These are phyloP conservation scores for Mya arenaria DNA, from an alignment of 1,140 invertebrate species.

Conservation along the genomic window DNA sequence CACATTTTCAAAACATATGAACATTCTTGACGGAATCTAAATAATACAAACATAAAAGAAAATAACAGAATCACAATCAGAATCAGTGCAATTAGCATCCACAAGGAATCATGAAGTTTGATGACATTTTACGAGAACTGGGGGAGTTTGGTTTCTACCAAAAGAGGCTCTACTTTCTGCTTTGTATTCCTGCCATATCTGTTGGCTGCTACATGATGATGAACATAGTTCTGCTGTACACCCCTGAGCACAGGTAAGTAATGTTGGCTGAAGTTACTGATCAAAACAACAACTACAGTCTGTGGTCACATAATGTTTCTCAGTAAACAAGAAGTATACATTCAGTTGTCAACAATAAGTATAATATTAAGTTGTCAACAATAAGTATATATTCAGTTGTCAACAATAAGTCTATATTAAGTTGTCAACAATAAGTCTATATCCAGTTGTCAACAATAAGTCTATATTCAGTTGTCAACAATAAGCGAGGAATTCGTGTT, in stretches of 20 bases:
- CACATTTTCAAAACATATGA: too few species aligned
- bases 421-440: too few species aligned
- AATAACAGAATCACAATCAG: too few species aligned
- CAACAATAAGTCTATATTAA: too few species aligned
- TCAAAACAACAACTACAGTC: background rate
- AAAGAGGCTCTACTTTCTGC: constrained; percentile 67
- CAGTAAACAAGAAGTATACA: background rate
- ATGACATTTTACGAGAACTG: constrained; percentile 65
- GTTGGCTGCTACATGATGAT: constrained; percentile 64
- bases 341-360: background rate
- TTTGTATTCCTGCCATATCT: constrained; percentile 61
- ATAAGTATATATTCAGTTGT: too few species aligned
- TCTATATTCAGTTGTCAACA: too few species aligned
- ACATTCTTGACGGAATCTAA: too few species aligned
- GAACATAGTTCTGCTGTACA: constrained; percentile 55
- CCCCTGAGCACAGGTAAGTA: constrained; percentile 62
- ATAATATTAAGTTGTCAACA: too few species aligned
- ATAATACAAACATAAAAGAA: too few species aligned
- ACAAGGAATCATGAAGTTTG: constrained; percentile 62
- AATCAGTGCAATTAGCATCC: too few species aligned
- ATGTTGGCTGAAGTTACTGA: background rate
- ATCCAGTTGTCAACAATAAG: too few species aligned
- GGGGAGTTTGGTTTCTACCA: constrained; percentile 69
- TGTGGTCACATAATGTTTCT: background rate
- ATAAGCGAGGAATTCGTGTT: too few species aligned